Conservation (phyloP, 2,113 vertebrate species). For the Gopherus evgoodei region DNA sequence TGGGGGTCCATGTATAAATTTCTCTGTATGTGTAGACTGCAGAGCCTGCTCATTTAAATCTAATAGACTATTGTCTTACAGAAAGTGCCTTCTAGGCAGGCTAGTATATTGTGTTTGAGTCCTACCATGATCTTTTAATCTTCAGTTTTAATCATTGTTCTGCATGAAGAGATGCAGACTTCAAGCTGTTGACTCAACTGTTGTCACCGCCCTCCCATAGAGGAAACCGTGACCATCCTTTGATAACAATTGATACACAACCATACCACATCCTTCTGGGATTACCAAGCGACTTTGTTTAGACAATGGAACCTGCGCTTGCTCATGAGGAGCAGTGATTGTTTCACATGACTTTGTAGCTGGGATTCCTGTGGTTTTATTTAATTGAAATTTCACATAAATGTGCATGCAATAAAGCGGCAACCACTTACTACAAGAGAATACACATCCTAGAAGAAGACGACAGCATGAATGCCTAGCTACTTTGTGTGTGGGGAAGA, state of each 20-base stretch:
- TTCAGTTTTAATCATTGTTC: not conserved
- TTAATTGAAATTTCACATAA: not conserved
- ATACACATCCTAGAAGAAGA: not conserved
- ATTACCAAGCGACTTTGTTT: conserved; percentile 59
- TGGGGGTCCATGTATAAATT: not conserved
- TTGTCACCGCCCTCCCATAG: no score
- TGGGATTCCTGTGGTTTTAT: not conserved
- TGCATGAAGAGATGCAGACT: not conserved
- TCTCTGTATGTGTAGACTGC: not conserved
- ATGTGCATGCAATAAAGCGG: not conserved
- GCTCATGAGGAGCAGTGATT: not conserved
- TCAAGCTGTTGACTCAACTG: not conserved
- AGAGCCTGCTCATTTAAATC: not conserved
- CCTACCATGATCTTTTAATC: not conserved
- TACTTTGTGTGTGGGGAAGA: not conserved
- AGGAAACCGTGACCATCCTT: not conserved
- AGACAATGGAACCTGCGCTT: conserved; percentile 59
- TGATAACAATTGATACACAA: not conserved
- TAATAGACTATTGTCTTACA: not conserved
- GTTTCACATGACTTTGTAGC: not conserved
- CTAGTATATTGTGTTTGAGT: not conserved
- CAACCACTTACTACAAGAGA: not conserved
- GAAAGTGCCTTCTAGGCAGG: not conserved
- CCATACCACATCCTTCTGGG: not conserved
- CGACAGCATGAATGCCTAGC: not conserved